These are phyloP conservation scores for Merluccius polli DNA, from an alignment of 2,797 vertebrate species.

Conservation along the genomic window DNA sequence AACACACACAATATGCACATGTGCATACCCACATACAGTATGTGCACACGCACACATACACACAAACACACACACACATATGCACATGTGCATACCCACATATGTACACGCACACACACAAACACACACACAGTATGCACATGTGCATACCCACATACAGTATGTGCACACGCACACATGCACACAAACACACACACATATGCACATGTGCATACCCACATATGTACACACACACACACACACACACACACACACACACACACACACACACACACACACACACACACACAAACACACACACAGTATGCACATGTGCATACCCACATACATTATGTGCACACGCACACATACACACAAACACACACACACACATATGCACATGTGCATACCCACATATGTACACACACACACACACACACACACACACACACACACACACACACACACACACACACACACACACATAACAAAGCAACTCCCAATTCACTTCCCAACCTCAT, in stretches of 20 bases:
- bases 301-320: not conserved
- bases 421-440: not conserved
- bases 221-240: not conserved
- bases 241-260: not conserved
- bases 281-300: not conserved
- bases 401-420: not conserved
- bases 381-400: not conserved
- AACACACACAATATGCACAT: not conserved
- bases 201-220: too few relatives aligned
- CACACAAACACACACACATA: too few relatives aligned
- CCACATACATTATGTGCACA: too few relatives aligned
- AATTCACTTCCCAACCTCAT: slow-evolving; percentile 32
- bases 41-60: not conserved
- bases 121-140: not conserved
- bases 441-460: not conserved
- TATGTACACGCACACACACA: not conserved
- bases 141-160: too few relatives aligned
- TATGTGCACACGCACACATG: too few relatives aligned
- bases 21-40: not conserved
- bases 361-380: too few relatives aligned
- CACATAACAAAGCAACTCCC: not conserved
- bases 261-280: not conserved
- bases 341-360: too few relatives aligned
- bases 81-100: too few relatives aligned
- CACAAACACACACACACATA: too few relatives aligned